Conservation (phyloP, 1,140 invertebrate species). For the Pseudomyrmex dendroicus region DNA sequence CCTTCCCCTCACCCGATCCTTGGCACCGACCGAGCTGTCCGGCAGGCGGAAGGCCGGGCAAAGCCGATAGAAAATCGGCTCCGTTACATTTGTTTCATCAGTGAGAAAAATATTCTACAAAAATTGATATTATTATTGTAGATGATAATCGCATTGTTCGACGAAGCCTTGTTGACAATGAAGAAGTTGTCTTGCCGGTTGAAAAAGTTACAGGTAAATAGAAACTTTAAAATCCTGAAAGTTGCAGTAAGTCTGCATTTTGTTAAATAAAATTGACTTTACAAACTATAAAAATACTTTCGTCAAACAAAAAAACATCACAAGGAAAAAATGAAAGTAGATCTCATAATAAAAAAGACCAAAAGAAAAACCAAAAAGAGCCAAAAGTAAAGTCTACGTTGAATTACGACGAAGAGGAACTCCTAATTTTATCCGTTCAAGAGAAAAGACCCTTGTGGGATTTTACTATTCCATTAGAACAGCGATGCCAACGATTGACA, state of each 20-base stretch:
- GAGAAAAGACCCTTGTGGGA: background rate
- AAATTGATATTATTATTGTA: constrained; percentile 13
- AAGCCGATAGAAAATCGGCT: no score
- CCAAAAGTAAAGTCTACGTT: background rate
- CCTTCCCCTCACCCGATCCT: no score
- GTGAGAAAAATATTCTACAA: background rate
- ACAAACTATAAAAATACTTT: background rate
- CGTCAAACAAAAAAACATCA: background rate
- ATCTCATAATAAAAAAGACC: background rate
- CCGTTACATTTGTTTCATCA: background rate
- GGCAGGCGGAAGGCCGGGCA: no score
- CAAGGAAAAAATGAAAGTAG: background rate
- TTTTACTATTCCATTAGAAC: background rate
- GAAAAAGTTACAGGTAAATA: constrained; percentile 10
- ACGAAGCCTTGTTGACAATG: no score
- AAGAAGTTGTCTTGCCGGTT: background rate
- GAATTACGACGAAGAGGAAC: background rate
- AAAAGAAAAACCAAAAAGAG: background rate
- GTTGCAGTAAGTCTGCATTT: background rate
- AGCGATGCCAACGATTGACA: background rate
- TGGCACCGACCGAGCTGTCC: no score
- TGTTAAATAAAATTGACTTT: background rate
- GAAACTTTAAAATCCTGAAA: background rate
- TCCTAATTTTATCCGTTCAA: constrained; percentile 6
- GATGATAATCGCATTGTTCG: background rate